These are phyloP conservation scores for Cirrhinus mrigala DNA, from an alignment of 2,797 vertebrate species.

Conservation along the genomic window DNA sequence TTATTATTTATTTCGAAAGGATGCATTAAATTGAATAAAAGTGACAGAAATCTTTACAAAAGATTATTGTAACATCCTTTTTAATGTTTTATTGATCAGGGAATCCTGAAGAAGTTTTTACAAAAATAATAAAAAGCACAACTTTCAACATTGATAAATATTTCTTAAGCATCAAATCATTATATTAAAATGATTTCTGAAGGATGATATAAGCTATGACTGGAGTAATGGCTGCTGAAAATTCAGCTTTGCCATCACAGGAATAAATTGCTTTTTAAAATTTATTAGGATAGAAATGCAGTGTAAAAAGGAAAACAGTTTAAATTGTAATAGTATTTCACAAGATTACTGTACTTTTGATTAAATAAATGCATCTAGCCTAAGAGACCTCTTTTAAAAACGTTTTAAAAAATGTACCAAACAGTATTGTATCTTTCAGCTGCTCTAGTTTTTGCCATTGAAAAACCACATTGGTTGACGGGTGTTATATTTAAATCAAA, in stretches of 20 bases:
- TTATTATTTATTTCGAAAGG: neutral
- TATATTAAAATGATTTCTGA: neutral
- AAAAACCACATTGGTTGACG: neutral
- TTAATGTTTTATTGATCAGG: neutral
- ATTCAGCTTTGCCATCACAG: neutral
- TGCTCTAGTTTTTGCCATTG: neutral
- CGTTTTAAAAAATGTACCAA: neutral
- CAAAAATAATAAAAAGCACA: neutral
- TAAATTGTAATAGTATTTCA: neutral
- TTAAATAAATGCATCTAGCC: neutral
- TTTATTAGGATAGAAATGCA: neutral
- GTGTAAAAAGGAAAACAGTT: neutral
- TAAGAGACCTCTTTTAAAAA: neutral
- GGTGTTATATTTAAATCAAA: neutral
- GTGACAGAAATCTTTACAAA: neutral
- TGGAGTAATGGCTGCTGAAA: neutral
- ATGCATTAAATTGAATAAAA: neutral
- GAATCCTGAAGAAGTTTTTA: neutral
- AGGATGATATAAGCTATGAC: neutral
- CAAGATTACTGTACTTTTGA: neutral
- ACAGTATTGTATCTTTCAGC: neutral
- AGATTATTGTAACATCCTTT: neutral
- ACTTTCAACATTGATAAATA: neutral
- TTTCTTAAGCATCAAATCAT: neutral
- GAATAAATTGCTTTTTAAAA: neutral